Conservation (phyloP, 1,140 invertebrate species). For the Bombyx mandarina region DNA sequence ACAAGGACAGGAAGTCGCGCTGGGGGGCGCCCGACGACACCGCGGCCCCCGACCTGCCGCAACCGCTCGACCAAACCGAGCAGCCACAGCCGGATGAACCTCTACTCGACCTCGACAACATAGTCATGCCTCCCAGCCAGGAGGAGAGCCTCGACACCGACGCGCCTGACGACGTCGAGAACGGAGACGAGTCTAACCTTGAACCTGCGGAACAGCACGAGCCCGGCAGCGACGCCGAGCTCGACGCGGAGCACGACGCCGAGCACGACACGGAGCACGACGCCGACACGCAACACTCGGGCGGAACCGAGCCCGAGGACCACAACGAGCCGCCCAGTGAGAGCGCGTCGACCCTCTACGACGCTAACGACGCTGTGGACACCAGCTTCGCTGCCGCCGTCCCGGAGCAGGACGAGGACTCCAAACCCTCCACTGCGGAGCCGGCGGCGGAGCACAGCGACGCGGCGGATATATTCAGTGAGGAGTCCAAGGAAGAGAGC, state of each 20-base stretch:
- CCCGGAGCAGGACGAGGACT: slow-evolving; percentile 10
- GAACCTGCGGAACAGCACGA: not conserved
- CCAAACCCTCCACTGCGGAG: slow-evolving; percentile 9
- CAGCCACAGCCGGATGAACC: too few species aligned
- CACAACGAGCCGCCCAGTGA: not conserved
- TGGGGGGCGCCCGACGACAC: slow-evolving; percentile 54
- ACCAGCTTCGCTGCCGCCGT: slow-evolving; percentile 28
- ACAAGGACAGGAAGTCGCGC: slow-evolving; percentile 57
- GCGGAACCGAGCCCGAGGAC: slow-evolving; percentile 5
- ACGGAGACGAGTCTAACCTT: not conserved
- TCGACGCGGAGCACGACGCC: not conserved
- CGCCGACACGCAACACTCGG: not conserved
- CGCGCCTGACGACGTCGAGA: not conserved
- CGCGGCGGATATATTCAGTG: slow-evolving; percentile 32
- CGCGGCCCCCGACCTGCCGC: not conserved
- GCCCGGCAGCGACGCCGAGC: too few species aligned
- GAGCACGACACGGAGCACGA: not conserved
- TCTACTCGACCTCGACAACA: too few species aligned
- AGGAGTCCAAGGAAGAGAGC: slow-evolving; percentile 9
- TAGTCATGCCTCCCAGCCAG: too few species aligned
- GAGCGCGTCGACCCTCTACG: slow-evolving; percentile 29
- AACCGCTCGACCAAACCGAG: too few species aligned
- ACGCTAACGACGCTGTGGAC: slow-evolving; percentile 36
- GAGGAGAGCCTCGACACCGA: too few species aligned
- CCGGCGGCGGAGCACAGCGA: slow-evolving; percentile 2